Evolutionary conservation across 2,888 invertebrate species (phyloP), one percentile per base, ranked within the genome.

Genomic region (Myopa testacea): DNA sequence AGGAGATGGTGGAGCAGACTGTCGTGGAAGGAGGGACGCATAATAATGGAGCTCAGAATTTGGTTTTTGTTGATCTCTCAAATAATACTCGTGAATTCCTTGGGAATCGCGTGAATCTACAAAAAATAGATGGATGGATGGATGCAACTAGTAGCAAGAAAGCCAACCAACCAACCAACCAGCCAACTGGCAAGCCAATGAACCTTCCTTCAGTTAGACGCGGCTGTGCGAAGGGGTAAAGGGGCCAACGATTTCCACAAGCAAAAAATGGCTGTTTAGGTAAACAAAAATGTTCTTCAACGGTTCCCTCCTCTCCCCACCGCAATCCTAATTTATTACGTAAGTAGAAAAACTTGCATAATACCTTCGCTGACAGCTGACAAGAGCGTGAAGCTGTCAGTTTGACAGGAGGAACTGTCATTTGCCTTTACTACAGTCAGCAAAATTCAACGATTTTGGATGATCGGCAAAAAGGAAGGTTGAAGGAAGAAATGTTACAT

Each of bases 391-490:
- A 12, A 60, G 69, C 45, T 45, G 75, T 75, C 75, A 45, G 38
- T 16, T 80, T 82, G 81, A 83, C 81, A 80, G 80, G 81, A 80
- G 82, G 82, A 83, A 83, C 81, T 82, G 82, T 82, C 82, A 82
- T 74, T 80, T 80, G 68, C 55, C 45, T 26, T 26, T 26, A 26
- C 26, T 19, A 37, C 65, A 68, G 58, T 50, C 16, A 50, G 63
- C 63, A 75, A 67, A 45, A 73, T 45, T 63, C 45, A 34, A n/a
- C 16, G 37, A 50, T 50, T 50, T 52, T 52, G 4, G 34, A 63
- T 63, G 34, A 34, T 4, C 16, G 40, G 52, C 65, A 74, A 75
- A 67, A 63, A 60, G 16, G 12, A 60, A 72, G 40, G 58, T 50
- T 10, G 19, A 68, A 12, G 12, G 7, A 68, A 68, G 16, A 68